Evolutionary conservation across 1,140 invertebrate species (phyloP).

Genomic region (Philotrypesis tridentata): DNA sequence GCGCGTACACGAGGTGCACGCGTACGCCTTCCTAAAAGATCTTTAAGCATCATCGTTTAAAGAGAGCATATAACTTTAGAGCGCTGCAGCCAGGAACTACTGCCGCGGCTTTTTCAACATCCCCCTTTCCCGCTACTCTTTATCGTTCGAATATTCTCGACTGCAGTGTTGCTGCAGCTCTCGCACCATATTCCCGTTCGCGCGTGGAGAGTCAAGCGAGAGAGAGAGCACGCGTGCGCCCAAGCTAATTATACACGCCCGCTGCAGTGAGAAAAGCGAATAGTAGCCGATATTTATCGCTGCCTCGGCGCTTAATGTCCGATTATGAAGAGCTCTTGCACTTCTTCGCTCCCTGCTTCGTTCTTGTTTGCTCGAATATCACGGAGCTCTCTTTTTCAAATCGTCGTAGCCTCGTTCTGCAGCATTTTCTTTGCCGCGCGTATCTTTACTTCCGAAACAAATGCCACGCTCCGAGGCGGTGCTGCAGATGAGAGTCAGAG

Average conservation of each 20-base stretch:
- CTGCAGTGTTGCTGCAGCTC: not conserved
- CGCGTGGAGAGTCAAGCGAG: no score
- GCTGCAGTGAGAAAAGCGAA: slow-evolving; percentile 33
- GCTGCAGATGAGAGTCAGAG: not conserved
- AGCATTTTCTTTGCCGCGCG: not conserved
- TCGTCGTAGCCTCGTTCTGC: not conserved
- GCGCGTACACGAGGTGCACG: not conserved
- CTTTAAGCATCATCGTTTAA: not conserved
- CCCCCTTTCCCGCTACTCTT: slow-evolving; percentile 39
- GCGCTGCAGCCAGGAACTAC: not conserved
- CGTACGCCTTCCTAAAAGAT: not conserved
- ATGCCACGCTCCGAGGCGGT: not conserved
- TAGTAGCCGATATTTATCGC: slow-evolving; percentile 47
- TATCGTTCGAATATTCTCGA: slow-evolving; percentile 29
- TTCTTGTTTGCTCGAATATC: not conserved
- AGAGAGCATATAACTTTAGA: slow-evolving; percentile 7
- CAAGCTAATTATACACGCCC: slow-evolving; percentile 49
- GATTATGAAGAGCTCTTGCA: slow-evolving; percentile 41
- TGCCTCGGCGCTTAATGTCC: slow-evolving; percentile 45
- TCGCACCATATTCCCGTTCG: slow-evolving; percentile 3
- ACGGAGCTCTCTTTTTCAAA: not conserved
- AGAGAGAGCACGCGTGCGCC: not conserved
- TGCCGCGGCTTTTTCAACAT: slow-evolving; percentile 8
- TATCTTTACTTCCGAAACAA: not conserved
- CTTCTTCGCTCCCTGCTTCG: not conserved